Base-by-base conservation (phyloP, 2,888 invertebrate genomes). In the Melanargia galathea region DNA sequence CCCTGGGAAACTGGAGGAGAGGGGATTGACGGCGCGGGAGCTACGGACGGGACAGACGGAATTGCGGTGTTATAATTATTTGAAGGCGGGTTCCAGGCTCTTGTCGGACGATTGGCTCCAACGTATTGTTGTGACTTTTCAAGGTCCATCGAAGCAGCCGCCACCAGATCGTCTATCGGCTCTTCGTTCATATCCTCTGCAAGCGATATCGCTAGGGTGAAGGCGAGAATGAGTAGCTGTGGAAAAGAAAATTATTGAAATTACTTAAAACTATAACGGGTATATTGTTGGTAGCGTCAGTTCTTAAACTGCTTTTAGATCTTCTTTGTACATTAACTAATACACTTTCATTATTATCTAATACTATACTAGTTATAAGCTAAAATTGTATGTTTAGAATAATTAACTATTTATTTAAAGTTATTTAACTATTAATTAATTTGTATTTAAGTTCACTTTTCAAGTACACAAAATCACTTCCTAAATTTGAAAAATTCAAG, bases 121-220 rank as follows among this genome's bases (percentile, higher is more conserved):
- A 65, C 11, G 76, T 75, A 1, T 72, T 60, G 72, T 16, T 75
- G 65, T 33, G 79, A 75, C 64, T 78, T 82, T 49, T 81, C 68
- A 4, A 82, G 71, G 35, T 85, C 84, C 8, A 81, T 67, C 1
- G 82, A 75, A 13, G 84, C 84, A 20, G 75, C 76, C 13, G 83
- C 81, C 78, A 80, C 74, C 5, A 79, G 79, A 60, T 89, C 87
- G 3, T 83, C 84, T 35, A 80, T 60, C 5, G 59, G 24, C 58
- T 78, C 38, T 58, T 79, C 33, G 51, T 79, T 73, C 10, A 66
- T 68, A 59, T 80, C 82, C 66, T 82, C 82, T 57, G 84, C 88
- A 62, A 81, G 58, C 18, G 88, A 71, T 56, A 89, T 64, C 45
- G 88, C 88, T 78, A 89, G 73, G 61, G 84, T 69, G 72, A 81